phyloP scores from a whole-genome alignment of 2,797 vertebrate genomes.

The Sphaeramia orbicularis region DNA sequence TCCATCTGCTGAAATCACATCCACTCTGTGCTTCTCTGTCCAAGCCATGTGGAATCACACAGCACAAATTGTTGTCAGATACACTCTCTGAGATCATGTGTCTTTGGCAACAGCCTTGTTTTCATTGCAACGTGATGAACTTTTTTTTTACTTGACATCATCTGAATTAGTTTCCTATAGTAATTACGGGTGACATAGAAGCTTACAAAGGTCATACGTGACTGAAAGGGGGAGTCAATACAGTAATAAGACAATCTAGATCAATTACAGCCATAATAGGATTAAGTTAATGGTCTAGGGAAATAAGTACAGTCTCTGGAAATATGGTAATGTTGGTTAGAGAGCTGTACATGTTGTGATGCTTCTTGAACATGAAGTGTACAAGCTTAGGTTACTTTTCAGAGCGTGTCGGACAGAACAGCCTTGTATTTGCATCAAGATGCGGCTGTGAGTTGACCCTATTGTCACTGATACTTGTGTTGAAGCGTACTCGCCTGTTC shows the following conservation, averaged over 20 bases:
- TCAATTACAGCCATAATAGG: background rate
- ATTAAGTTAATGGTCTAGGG: slow-evolving; percentile 29
- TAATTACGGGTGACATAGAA: slow-evolving; percentile 24
- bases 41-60: slow-evolving; percentile 33
- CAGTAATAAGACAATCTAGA: background rate
- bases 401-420: slow-evolving; percentile 17
- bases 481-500: slow-evolving; percentile 42
- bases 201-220: slow-evolving; percentile 26
- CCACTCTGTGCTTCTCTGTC: slow-evolving; percentile 12
- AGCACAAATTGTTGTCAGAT: slow-evolving; percentile 28
- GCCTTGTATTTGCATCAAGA: slow-evolving; percentile 33
- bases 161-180: slow-evolving; percentile 4
- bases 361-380: slow-evolving; percentile 19
- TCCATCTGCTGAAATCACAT: slow-evolving; percentile 35
- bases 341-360: slow-evolving; percentile 1
- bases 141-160: slow-evolving; percentile 6
- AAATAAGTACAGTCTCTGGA: slow-evolving; percentile 9
- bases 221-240: slow-evolving; percentile 11
- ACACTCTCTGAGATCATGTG: slow-evolving; percentile 13
- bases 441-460: slow-evolving; percentile 34
- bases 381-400: slow-evolving; percentile 11
- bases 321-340: background rate
- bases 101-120: background rate
- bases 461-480: slow-evolving; percentile 31
- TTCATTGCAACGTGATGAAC: background rate